phyloP scores from a whole-genome alignment of 35 echinoderm and acorn worm species.

The Eucidaris tribuloides region DNA sequence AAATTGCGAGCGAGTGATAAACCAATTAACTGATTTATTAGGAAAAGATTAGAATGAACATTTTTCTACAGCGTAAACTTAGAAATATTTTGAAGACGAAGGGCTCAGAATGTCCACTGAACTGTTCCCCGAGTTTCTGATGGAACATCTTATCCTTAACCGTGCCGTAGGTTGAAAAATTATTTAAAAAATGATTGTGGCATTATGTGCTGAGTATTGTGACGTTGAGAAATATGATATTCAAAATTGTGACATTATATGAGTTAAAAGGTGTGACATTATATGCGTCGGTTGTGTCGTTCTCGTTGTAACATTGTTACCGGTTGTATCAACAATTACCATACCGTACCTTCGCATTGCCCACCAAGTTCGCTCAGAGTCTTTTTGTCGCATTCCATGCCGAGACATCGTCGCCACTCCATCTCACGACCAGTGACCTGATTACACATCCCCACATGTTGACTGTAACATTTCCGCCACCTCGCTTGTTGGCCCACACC shows the following conservation, averaged over 20 bases:
- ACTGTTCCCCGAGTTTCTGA: too few relatives aligned
- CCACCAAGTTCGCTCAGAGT: background rate
- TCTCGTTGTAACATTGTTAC: background rate
- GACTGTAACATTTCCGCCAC: background rate
- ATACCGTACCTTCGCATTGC: background rate
- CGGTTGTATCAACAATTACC: background rate
- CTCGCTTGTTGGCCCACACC: constrained; percentile 6
- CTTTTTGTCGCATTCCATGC: constrained; percentile 18
- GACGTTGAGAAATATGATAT: background rate
- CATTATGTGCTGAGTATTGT: background rate
- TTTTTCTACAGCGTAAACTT: too few relatives aligned
- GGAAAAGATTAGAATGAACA: too few relatives aligned
- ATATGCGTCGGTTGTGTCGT: background rate
- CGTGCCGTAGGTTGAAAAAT: background rate
- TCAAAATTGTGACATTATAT: background rate
- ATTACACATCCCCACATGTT: background rate
- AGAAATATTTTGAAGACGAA: too few relatives aligned
- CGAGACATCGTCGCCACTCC: constrained; percentile 12
- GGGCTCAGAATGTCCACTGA: too few relatives aligned
- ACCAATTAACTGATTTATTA: too few relatives aligned
- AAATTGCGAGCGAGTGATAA: too few relatives aligned
- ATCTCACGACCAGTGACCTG: background rate
- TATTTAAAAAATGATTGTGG: background rate
- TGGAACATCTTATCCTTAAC: too few relatives aligned
- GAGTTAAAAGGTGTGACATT: background rate